Conservation (phyloP, 2,888 invertebrate genomes). For the Tinea trinotella region DNA sequence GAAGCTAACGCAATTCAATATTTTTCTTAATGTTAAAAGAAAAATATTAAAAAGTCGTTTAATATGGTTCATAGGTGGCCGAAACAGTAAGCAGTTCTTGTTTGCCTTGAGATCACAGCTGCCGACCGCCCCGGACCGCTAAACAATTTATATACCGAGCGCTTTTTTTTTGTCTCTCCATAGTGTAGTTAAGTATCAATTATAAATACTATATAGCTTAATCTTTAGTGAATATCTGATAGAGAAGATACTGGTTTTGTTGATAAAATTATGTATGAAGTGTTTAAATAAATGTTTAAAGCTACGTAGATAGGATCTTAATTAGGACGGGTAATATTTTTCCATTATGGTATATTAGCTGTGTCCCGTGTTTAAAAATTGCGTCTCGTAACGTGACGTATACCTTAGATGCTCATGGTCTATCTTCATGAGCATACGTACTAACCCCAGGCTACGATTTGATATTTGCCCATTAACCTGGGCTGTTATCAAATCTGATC, state of each 20-base stretch:
- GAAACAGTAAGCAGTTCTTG: constrained; percentile 28
- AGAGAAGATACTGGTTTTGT: not conserved
- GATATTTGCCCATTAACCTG: too few relatives aligned
- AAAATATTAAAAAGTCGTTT: not conserved
- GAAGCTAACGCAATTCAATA: too few relatives aligned
- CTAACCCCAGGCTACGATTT: too few relatives aligned
- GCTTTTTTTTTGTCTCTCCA: not conserved
- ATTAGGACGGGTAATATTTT: too few relatives aligned
- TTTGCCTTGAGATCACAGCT: constrained; percentile 64
- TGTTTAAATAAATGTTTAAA: too few relatives aligned
- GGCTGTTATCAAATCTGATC: too few relatives aligned
- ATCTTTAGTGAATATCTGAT: not conserved
- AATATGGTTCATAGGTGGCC: not conserved
- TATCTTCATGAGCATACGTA: too few relatives aligned
- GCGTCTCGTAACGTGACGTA: too few relatives aligned
- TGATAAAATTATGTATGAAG: not conserved
- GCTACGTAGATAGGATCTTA: too few relatives aligned
- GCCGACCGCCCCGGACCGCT: constrained; percentile 23
- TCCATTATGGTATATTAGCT: too few relatives aligned
- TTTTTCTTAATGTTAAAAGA: not conserved
- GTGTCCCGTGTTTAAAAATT: too few relatives aligned
- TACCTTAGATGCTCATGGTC: too few relatives aligned
- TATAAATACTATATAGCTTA: not conserved
- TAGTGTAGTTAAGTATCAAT: not conserved
- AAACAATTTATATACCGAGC: not conserved